Base-by-base conservation (phyloP, 2,797 vertebrate genomes). In the Ceryle rudis region DNA sequence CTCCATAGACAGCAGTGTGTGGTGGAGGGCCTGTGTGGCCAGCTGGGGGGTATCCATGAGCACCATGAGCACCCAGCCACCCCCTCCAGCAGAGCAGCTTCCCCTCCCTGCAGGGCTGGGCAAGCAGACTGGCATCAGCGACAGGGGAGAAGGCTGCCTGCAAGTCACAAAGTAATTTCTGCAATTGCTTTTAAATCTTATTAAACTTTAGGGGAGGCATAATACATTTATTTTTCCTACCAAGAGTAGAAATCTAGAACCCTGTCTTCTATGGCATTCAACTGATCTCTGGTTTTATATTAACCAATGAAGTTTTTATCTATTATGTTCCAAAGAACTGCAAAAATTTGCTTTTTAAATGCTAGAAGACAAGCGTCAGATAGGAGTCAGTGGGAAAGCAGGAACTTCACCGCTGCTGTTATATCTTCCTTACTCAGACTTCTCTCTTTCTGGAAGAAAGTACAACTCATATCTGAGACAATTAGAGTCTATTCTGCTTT, bases 1-100 rank as follows among this genome's bases (percentile, higher is more conserved):
- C 12, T 69, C 54, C 35, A 23, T 14, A n/a, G 61, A 13, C 1
- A 4, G 21, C 1, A 1, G 16, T 28, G 41, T 16, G 14, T 25
- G 33, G 23, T 3, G 0, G 10, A 28, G 37, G 19, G 37, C 51
- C 60, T 1, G 1, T 5, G 1, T 49, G 51, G 42, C 35, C 3
- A 1, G 23, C 9, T n/a, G 6, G 14, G 20, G 28, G 7, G 39
- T 9, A 4, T 6, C 60, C 29, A 11, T 10, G 28, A 72, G 44
- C 23, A 64, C 44, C 46, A 37, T 26, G 31, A 35, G 64, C 2
- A 3, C 35, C 62, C 21, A 31, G 20, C 46, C n/a, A 18, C 15
- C 47, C 70, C 19, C 14, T 29, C 52, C 29, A 16, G 39, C 41
- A 54, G 39, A 35, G 35, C 47, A 82, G 21, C 35, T 31, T n/a